Evolutionary conservation across 92 coral and sea anemone genomes (phyloP), one percentile per base, ranked within the genome.

Genomic region (Ricordea florida): DNA sequence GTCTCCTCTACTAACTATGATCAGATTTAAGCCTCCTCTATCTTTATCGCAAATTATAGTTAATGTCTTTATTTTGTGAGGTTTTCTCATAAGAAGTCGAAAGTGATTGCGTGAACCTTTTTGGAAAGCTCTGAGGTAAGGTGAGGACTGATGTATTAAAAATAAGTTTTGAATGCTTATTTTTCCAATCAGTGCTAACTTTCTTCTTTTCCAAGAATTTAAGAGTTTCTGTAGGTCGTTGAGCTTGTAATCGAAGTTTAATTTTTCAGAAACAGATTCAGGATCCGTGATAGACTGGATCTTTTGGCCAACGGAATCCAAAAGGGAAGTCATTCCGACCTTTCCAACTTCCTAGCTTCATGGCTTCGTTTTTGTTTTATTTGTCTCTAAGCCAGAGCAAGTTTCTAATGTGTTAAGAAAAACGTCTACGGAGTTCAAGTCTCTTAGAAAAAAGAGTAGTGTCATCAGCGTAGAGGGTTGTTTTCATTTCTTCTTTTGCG

Each of bases 251-350:
- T n/a, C n/a, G n/a, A n/a, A n/a, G n/a, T n/a, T n/a, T n/a, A n/a
- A n/a, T n/a, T n/a, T n/a, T n/a, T n/a, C n/a, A n/a, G n/a, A n/a
- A n/a, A n/a, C n/a, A n/a, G n/a, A n/a, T n/a, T n/a, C n/a, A n/a
- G n/a, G n/a, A n/a, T n/a, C n/a, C n/a, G n/a, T n/a, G n/a, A 15
- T 51, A 35, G 34, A 51, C 29, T 16, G 59, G 29, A 24, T 51
- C 34, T 26, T 51, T 51, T 24, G 59, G 32, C 59, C 59, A 51
- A 25, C 59, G 32, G 59, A 51, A 51, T 21, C 59, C 59, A 21
- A 51, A 25, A 0, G 17, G 59, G 29, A 6, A 25, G 21, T 51
- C 15, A 35, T 35, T 51, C 25, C 59, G 13, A 13, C n/a, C 34
- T 25, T 32, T 21, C 34, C 34, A 51, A 24, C 34, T 51, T 16